Evolutionary conservation across 1,140 invertebrate genomes (phyloP), one percentile per base, ranked within the genome.

Genomic region (Bombyx mandarina): DNA sequence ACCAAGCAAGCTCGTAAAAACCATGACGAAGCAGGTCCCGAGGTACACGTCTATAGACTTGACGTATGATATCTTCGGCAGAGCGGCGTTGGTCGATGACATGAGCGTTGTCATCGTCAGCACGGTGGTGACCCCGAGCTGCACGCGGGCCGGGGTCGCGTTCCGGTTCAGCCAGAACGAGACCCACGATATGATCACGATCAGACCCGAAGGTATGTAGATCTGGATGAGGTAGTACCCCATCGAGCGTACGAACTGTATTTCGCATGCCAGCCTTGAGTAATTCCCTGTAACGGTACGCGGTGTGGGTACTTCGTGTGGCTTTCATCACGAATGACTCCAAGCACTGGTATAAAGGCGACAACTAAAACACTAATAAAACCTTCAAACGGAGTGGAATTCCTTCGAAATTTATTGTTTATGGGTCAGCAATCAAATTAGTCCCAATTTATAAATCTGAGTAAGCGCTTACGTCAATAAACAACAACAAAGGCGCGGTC

Each of bases 141-240:
- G 94, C 67, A 99, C 97, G 88, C 98, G 91, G 73, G 98, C 98
- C 67, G 98, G 98, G 61, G 97, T 98, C 69, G 97, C 97, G 89
- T 98, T 97, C 79, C 97, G 92, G 89, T 98, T 91, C 76, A 90
- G 77, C 95, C 95, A 97, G 91, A 97, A 98, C 80, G 95, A 97
- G 78, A 99, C 97, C 97, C 97, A 99, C 69, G 96, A 98, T 89
- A 99, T 98, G 89, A 98, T 98, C 88, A 99, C 98, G 89, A 99
- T 99, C 82, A 99, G 93, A 82, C 96, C 95, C 79, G 97, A 98
- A 71, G 98, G 98, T 89, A 99, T 98, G 91, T 99, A 99, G 88
- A 99, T 99, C 90, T 99, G 98, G 90, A 99, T 99, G 76, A 99
- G 91, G 91, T 99, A 99, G 92, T 99, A 99, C 74, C 98, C 98